phyloP scores from a whole-genome alignment of 2,888 invertebrate genomes.

The Dolichopus griseipennis region DNA sequence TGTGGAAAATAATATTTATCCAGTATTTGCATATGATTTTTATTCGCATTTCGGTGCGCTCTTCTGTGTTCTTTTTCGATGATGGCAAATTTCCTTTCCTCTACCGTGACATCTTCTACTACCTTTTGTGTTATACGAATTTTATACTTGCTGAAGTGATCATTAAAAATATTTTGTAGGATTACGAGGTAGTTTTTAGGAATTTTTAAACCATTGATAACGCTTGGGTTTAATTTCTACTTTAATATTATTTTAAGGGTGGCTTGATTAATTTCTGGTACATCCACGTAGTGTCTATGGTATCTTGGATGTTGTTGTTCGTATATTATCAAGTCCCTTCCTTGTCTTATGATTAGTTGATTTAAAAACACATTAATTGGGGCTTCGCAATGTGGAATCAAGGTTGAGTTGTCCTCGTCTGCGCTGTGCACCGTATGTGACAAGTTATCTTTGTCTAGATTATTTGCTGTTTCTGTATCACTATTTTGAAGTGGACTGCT shows the following conservation, averaged over 20 bases:
- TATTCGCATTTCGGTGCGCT: neutral
- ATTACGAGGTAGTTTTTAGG: conserved; percentile 13
- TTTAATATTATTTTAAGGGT: neutral
- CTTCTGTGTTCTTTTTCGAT: no score
- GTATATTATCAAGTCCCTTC: conserved; percentile 7
- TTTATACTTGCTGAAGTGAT: conserved; percentile 11
- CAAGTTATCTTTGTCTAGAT: no score
- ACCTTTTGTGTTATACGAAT: conserved; percentile 12
- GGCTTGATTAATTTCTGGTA: conserved; percentile 8
- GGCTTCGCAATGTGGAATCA: no score
- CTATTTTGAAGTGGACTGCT: no score
- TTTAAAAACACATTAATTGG: no score
- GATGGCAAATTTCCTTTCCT: conserved; percentile 14
- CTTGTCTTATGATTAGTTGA: conserved; percentile 19
- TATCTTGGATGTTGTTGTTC: conserved; percentile 19
- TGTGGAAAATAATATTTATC: conserved; percentile 11
- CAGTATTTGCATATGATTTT: no score
- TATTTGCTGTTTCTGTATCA: no score
- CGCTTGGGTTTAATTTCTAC: conserved; percentile 8
- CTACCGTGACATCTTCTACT: conserved; percentile 9
- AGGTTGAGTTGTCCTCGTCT: no score
- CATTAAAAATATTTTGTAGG: conserved; percentile 14
- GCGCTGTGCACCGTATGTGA: no score
- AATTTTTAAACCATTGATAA: conserved; percentile 16
- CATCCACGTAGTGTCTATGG: conserved; percentile 10